Evolutionary conservation across 2,113 vertebrate species (phyloP), one percentile per base, ranked within the genome.

Genomic region (Benitochromis conjunctus): DNA sequence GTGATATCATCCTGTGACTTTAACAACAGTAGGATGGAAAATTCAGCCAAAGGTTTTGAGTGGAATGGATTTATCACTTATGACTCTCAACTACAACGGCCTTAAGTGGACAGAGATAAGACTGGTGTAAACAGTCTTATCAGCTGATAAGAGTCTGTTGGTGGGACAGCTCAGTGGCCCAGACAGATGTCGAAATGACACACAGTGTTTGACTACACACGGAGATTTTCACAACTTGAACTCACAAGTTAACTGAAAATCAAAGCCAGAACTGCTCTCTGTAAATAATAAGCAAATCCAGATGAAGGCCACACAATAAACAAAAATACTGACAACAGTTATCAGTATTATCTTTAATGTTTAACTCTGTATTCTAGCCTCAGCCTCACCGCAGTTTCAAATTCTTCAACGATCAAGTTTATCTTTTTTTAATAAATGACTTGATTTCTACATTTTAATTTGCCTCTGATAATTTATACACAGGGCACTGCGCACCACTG

Each of bases 41-140:
- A 79, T 51, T 78, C 60, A 54, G 55, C 51, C 64, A 79, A 83
- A 54, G 66, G 90, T 85, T 87, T 88, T 34, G 76, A 31, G 57
- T 80, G 83, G 84, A 84, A 80, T 85, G 41, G 58, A 64, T 91
- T 88, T 89, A 88, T 92, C 81, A 86, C 55, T 91, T 92, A 85
- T 86, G 79, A 88, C 91, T 89, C 89, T 89, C 84, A 87, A 85
- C 84, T 86, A 79, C 57, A 82, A 71, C 90, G 57, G 80, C 87
- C 83, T 91, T 89, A 88, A 91, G 90, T 82, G 78, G 79, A 84
- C 76, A 80, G 86, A 81, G 92, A 95, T 92, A 95, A 87, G 76
- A n/a, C 46, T 6, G 77, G 71, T 43, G 80, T 88, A 88, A 92
- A 93, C 89, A 88, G 71, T 79, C 85, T 91, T 90, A 94, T 92